These are phyloP conservation scores for Neoniphon sammara DNA, from an alignment of 2,797 vertebrate genomes.

Conservation along the genomic window DNA sequence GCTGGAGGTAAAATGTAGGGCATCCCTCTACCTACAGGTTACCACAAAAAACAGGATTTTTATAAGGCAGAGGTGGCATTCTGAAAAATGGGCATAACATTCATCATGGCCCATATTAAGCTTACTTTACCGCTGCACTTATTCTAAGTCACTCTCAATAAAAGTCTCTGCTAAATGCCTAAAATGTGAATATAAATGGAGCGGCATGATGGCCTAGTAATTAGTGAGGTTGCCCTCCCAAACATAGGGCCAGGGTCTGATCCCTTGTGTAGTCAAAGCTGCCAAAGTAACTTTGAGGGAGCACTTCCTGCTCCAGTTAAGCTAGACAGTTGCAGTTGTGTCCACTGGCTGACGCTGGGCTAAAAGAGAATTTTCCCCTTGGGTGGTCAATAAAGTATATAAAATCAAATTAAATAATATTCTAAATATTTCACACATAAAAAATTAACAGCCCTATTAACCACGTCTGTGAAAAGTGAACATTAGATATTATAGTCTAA, in stretches of 20 bases:
- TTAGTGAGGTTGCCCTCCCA: neutral
- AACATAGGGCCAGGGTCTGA: neutral
- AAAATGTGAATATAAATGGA: neutral
- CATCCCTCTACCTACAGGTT: no score
- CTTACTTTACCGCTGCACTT: neutral
- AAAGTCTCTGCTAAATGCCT: neutral
- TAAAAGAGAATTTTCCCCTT: constrained; percentile 3
- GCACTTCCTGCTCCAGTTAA: constrained; percentile 27
- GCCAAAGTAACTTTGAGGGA: constrained; percentile 36
- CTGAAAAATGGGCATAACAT: neutral
- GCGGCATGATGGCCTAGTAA: constrained; percentile 1
- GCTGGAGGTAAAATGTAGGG: no score
- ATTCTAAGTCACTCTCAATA: no score
- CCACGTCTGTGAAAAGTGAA: constrained; percentile 27
- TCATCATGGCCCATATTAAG: neutral
- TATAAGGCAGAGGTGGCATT: neutral
- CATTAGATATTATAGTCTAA: constrained; percentile 28
- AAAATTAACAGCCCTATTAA: constrained; percentile 22
- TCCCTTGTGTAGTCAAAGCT: constrained; percentile 10
- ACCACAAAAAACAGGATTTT: no score
- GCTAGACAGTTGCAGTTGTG: neutral
- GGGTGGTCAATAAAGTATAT: constrained; percentile 24
- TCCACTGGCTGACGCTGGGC: neutral
- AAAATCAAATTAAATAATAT: constrained; percentile 38
- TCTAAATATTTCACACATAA: constrained; percentile 17